These are phyloP conservation scores for Nymphalis polychloros DNA, from an alignment of 2,888 invertebrate genomes.

Conservation along the genomic window DNA sequence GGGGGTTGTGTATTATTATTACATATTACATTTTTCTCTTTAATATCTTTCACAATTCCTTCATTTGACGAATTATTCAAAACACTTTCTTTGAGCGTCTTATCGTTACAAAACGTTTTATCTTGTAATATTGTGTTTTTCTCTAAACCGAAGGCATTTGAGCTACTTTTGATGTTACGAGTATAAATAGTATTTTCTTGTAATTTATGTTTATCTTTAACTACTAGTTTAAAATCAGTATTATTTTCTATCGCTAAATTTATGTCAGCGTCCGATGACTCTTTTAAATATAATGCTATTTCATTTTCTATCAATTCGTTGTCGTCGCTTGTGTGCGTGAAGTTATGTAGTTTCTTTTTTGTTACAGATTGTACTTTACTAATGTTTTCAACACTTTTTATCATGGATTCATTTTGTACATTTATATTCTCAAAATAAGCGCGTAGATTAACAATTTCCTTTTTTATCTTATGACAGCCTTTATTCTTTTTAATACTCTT, in stretches of 20 bases:
- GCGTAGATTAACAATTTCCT: conserved; percentile 62
- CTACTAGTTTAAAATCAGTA: conserved; percentile 55
- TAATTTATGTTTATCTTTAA: conserved; percentile 43
- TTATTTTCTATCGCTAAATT: conserved; percentile 56
- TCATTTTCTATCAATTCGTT: conserved; percentile 39
- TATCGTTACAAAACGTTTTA: neutral
- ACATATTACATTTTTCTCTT: conserved; percentile 1
- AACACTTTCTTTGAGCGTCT: no score
- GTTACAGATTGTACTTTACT: neutral
- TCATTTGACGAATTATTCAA: neutral
- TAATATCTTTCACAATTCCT: neutral
- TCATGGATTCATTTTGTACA: conserved; percentile 57
- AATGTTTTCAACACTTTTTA: conserved; percentile 46
- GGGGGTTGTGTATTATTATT: neutral
- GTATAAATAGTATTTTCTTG: conserved; percentile 6
- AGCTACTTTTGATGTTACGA: neutral
- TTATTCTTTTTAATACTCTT: conserved; percentile 53
- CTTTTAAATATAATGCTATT: conserved; percentile 46
- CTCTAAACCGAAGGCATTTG: neutral
- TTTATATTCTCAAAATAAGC: conserved; percentile 57
- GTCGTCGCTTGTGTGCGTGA: conserved; percentile 5
- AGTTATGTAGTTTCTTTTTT: neutral
- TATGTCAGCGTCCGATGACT: conserved; percentile 47
- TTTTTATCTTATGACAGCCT: conserved; percentile 48
- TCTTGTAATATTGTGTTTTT: conserved; percentile 18